Percentiles rank a stretch among this genome's conserved stretches.
Conservation (phyloP, 2,888 invertebrate species). For the Gandaritis pyraliata region DNA sequence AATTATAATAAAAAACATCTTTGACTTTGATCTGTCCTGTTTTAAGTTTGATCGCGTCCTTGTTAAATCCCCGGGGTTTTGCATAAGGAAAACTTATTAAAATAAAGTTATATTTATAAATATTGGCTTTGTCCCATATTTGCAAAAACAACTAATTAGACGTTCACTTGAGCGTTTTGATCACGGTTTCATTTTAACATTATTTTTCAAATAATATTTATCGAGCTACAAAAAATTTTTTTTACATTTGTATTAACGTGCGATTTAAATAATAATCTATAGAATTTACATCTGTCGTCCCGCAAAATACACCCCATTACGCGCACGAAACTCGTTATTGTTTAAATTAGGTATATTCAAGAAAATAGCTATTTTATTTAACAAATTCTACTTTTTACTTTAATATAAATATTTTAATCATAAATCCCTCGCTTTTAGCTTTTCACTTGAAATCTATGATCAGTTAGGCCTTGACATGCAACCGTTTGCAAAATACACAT, state of each 20-base stretch:
- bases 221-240: too few relatives aligned
- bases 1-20: too few relatives aligned
- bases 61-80: neutral
- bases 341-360: slow-evolving; percentile 1
- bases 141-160: too few relatives aligned
- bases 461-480: slow-evolving; percentile 62
- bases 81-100: too few relatives aligned
- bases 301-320: slow-evolving; percentile 4
- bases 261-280: too few relatives aligned
- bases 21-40: too few relatives aligned
- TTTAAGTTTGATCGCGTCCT: neutral
- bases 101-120: too few relatives aligned
- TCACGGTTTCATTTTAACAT: too few relatives aligned
- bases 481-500: slow-evolving; percentile 42
- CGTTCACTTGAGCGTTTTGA: too few relatives aligned
- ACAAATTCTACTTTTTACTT: slow-evolving; percentile 14
- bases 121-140: too few relatives aligned
- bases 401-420: slow-evolving; percentile 41
- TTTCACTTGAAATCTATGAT: slow-evolving; percentile 51
- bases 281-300: neutral
- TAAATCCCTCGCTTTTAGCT: slow-evolving; percentile 46
- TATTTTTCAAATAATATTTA: too few relatives aligned
- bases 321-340: neutral
- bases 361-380: slow-evolving; percentile 1
- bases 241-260: too few relatives aligned